Evolutionary conservation across 2,797 vertebrate species (phyloP), one percentile per base, ranked within the genome.

Genomic region (Acestrorhynchus altus): DNA sequence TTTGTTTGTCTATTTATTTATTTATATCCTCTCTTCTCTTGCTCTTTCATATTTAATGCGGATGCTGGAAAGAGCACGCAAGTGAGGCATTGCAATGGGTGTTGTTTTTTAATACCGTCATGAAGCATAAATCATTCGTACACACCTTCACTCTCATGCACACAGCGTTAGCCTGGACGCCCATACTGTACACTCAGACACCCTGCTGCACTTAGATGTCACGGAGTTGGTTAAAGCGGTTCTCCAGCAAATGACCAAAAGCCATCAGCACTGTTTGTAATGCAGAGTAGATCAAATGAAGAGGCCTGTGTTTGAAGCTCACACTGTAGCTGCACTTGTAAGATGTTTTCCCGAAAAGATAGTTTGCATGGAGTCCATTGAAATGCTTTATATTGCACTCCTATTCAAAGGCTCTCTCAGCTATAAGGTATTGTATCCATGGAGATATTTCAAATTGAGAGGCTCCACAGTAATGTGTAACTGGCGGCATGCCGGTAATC

Each of bases 31-130:
- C 35, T 64, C 35, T 87, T 87, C 76, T 26, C 63, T 86, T 86
- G 74, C 44, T 64, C 57, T 84, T 90, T 85, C 56, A 86, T 89
- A 88, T 90, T 91, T 89, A 91, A 91, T 90, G 86, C 86, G 85
- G 73, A 79, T 82, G 66, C 74, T 65, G 70, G 83, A 82, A 61
- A 73, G 67, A 73, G 83, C 16, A 26, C 79, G 81, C 80, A 46
- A 76, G 76, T 61, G 73, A 83, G 67, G 76, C 22, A 1, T 51
- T 72, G 80, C 73, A 73, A 77, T 68, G 31, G 31, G 31, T n/a
- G n/a, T 6, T 35, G 77, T 82, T 82, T 76, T 78, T 73, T 83
- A 49, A 71, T 49, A 77, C 78, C 75, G 11, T 81, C 47, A 78
- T 49, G 51, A 44, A 87, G 83, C 79, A 54, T 40, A 42, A 67